These are phyloP conservation scores for Sardina pilchardus DNA, from an alignment of 2,113 vertebrate species.

Conservation along the genomic window DNA sequence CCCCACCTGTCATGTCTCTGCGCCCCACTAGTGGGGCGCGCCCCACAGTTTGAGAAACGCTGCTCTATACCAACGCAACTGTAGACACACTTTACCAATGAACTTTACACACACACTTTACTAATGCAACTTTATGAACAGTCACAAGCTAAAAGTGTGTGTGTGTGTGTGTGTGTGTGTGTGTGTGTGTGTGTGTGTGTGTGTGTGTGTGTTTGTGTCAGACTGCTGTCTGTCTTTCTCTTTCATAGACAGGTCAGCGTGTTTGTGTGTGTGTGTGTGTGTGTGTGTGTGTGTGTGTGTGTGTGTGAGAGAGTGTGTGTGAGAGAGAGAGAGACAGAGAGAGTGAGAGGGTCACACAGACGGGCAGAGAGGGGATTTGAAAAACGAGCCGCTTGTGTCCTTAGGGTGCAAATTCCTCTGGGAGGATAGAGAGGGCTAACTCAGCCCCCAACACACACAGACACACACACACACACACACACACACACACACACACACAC, in stretches of 20 bases:
- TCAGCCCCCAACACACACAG: constrained; percentile 44
- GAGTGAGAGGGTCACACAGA: constrained; percentile 65
- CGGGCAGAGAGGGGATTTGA: constrained; percentile 51
- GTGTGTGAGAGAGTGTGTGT: neutral
- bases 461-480: constrained; percentile 17
- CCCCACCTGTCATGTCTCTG: no score
- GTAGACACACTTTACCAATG: no score
- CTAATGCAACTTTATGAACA: no score
- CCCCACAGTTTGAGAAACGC: no score
- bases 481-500: neutral
- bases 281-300: constrained; percentile 35
- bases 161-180: no score
- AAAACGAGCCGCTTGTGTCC: constrained; percentile 73
- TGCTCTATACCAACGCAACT: no score
- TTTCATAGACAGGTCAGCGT: constrained; percentile 48
- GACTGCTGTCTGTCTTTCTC: constrained; percentile 63
- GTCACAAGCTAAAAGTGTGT: no score
- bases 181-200: no score
- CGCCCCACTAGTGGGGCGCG: no score
- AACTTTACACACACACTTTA: no score
- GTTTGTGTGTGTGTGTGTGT: constrained; percentile 75
- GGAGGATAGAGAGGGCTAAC: constrained; percentile 54
- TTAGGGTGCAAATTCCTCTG: constrained; percentile 71
- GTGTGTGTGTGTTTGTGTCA: no score
- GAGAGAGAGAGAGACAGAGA: constrained; percentile 24